Evolutionary conservation across 2,888 invertebrate genomes (phyloP).

Genomic region (Scaptomyza parva): DNA sequence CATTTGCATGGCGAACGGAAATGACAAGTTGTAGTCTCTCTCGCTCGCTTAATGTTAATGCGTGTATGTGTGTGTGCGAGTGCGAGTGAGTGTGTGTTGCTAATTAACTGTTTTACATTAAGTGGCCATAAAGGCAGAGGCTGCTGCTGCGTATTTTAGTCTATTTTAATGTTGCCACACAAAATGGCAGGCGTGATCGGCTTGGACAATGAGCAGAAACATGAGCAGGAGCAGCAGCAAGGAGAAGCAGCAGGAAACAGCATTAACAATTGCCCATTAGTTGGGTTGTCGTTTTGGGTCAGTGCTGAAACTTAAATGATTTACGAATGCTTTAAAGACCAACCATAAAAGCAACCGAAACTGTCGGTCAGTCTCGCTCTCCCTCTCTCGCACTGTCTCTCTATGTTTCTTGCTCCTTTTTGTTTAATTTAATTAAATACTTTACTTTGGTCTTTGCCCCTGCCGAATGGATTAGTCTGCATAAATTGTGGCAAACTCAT

Average conservation of each 20-base stretch:
- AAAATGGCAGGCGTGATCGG: constrained; percentile 71
- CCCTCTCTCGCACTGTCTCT: neutral
- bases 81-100: constrained; percentile 39
- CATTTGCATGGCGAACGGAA: constrained; percentile 64
- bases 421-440: constrained; percentile 77
- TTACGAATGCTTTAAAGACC: constrained; percentile 69
- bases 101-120: constrained; percentile 81
- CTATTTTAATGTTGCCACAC: constrained; percentile 71
- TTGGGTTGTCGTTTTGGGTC: constrained; percentile 26
- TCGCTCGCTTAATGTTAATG: constrained; percentile 1
- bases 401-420: constrained; percentile 39
- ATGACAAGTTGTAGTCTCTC: constrained; percentile 14
- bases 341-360: constrained; percentile 59
- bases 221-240: neutral
- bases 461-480: constrained; percentile 66
- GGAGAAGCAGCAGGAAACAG: constrained; percentile 8
- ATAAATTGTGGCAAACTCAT: constrained; percentile 75
- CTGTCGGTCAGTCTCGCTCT: neutral
- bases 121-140: constrained; percentile 72
- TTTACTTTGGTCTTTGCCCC: constrained; percentile 51
- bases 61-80: constrained; percentile 8
- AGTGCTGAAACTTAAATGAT: constrained; percentile 63
- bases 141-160: constrained; percentile 59
- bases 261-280: constrained; percentile 44
- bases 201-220: constrained; percentile 63